Percentiles rank a stretch among this genome's conserved stretches.
phyloP scores from a whole-genome alignment of 2,113 vertebrate species.

The Corapipo altera region DNA sequence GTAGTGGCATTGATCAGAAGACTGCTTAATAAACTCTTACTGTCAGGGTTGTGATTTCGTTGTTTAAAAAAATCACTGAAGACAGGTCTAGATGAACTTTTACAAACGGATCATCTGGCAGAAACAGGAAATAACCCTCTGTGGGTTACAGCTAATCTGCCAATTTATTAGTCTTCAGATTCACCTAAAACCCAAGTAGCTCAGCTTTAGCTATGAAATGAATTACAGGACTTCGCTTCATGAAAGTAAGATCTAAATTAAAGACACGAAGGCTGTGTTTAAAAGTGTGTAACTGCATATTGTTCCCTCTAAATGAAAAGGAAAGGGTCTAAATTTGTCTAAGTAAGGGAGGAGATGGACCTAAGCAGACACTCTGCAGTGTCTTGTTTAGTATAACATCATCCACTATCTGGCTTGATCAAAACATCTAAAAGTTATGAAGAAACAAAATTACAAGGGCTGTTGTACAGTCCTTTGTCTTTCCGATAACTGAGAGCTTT shows the following conservation, averaged over 20 bases:
- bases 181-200: conserved; percentile 25
- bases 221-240: neutral
- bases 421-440: neutral
- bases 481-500: neutral
- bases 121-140: conserved; percentile 38
- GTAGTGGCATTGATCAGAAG: conserved; percentile 27
- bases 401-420: neutral
- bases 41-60: conserved; percentile 17
- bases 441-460: neutral
- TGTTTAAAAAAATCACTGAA: conserved; percentile 39
- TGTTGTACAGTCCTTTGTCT: neutral
- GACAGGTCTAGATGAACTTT: conserved; percentile 25
- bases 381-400: neutral
- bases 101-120: conserved; percentile 31
- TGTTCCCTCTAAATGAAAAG: neutral
- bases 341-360: neutral
- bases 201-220: neutral
- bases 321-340: neutral
- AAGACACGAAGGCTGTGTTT: neutral
- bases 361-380: neutral
- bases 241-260: conserved; percentile 36
- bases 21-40: conserved; percentile 55
- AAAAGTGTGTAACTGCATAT: neutral
- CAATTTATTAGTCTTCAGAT: conserved; percentile 59
- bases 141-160: conserved; percentile 43